A percentile compares a stretch with the other conserved stretches of the same genome.
phyloP scores from a whole-genome alignment of 2,888 invertebrate genomes.

The Holacanthella duospinosa region DNA sequence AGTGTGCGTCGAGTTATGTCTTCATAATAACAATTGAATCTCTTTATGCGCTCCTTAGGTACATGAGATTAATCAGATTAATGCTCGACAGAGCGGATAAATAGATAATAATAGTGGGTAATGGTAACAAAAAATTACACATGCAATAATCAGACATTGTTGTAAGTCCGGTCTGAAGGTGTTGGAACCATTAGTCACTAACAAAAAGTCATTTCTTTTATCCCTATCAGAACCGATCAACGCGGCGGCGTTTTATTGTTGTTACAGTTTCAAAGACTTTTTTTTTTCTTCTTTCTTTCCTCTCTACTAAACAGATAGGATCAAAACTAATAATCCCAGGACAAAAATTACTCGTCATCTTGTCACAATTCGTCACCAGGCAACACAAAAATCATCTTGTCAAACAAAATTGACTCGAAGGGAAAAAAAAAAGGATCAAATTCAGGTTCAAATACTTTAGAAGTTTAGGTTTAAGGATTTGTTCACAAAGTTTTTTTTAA shows the following conservation, averaged over 20 bases:
- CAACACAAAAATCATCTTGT: neutral
- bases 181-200: neutral
- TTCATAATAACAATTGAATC: too few relatives aligned
- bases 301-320: slow-evolving; percentile 1
- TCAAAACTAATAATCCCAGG: slow-evolving; percentile 4
- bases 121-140: neutral
- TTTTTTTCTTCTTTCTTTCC: slow-evolving; percentile 1
- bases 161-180: neutral
- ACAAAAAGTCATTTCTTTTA: neutral
- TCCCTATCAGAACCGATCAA: slow-evolving; percentile 3
- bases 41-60: neutral
- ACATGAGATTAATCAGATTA: neutral
- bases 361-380: slow-evolving; percentile 11
- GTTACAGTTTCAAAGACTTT: slow-evolving; percentile 2
- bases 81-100: neutral
- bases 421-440: slow-evolving; percentile 1
- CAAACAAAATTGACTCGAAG: neutral
- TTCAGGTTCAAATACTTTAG: neutral
- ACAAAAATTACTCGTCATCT: slow-evolving; percentile 12
- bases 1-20: too few relatives aligned
- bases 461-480: too few relatives aligned
- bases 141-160: too few relatives aligned
- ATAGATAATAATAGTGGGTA: neutral
- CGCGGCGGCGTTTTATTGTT: slow-evolving; percentile 3
- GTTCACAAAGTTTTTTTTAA: too few relatives aligned